These are phyloP conservation scores for Nyctereutes procyonoides DNA, from an alignment of 2,113 vertebrate genomes.

Conservation along the genomic window DNA sequence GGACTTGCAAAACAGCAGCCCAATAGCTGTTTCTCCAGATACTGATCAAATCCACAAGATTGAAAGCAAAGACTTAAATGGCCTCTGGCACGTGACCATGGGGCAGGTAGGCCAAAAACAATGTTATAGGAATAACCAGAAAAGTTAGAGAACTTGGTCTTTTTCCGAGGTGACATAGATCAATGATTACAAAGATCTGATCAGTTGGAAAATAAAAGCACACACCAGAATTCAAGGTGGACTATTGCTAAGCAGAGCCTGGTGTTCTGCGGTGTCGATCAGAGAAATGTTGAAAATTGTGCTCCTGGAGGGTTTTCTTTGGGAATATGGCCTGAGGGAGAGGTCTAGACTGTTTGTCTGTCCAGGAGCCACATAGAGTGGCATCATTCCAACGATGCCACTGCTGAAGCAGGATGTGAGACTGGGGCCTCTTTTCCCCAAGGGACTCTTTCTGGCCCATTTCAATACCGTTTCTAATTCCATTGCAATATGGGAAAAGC, in stretches of 20 bases:
- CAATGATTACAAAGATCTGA: not conserved
- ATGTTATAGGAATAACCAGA: not conserved
- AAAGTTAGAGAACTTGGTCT: not conserved
- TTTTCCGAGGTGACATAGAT: not conserved
- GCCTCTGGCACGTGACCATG: not conserved
- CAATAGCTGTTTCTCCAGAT: not conserved
- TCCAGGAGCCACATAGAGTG: not conserved
- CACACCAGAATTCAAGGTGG: not conserved
- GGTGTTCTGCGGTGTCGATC: accelerated
- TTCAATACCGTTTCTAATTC: not conserved
- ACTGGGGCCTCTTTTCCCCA: not conserved
- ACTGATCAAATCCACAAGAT: not conserved
- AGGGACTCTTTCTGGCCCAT: not conserved
- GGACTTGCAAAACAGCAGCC: not conserved
- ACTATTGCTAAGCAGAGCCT: not conserved
- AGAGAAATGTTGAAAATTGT: not conserved
- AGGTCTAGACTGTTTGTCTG: not conserved
- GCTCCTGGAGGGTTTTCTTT: not conserved
- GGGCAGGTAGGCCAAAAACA: not conserved
- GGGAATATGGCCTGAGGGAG: not conserved
- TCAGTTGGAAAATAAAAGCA: not conserved
- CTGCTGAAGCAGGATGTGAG: not conserved
- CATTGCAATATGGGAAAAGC: not conserved
- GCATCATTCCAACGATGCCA: too few species aligned
- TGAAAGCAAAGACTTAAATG: not conserved